Conservation (phyloP, 2,888 invertebrate genomes). For the Exocentrus adspersus region DNA sequence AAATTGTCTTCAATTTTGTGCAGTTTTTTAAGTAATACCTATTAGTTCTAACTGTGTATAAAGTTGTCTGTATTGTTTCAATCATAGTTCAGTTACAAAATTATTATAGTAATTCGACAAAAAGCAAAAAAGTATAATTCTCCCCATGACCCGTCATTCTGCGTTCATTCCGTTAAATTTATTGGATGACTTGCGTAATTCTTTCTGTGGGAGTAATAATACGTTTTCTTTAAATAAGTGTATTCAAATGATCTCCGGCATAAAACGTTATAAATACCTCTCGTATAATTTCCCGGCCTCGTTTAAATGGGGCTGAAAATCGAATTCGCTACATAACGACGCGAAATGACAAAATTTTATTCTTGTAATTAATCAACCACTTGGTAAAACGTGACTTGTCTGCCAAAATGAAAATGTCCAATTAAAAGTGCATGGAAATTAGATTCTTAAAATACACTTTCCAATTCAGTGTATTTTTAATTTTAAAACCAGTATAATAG, state of each 20-base stretch:
- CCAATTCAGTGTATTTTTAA: slow-evolving; percentile 50
- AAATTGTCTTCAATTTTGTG: no score
- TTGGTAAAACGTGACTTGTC: slow-evolving; percentile 50
- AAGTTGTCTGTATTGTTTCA: no score
- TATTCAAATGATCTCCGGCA: background rate
- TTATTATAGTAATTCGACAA: no score
- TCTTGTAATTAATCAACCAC: slow-evolving; percentile 44
- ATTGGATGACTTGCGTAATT: no score
- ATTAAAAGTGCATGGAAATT: slow-evolving; percentile 55
- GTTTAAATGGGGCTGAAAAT: slow-evolving; percentile 11
- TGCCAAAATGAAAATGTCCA: slow-evolving; percentile 54
- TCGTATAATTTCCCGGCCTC: background rate
- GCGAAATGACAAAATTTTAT: slow-evolving; percentile 38
- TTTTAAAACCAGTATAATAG: slow-evolving; percentile 47
- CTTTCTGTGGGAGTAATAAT: no score
- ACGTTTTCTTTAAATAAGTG: background rate
- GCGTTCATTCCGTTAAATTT: no score
- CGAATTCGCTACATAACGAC: slow-evolving; percentile 19
- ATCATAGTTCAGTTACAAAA: no score
- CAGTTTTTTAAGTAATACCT: no score
- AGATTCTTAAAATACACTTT: slow-evolving; percentile 52
- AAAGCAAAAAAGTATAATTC: no score
- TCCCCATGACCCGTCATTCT: no score
- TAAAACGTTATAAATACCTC: background rate
- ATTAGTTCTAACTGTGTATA: no score